Base-by-base conservation (phyloP, 2,888 invertebrate species). In the Phaonia tiefii region DNA sequence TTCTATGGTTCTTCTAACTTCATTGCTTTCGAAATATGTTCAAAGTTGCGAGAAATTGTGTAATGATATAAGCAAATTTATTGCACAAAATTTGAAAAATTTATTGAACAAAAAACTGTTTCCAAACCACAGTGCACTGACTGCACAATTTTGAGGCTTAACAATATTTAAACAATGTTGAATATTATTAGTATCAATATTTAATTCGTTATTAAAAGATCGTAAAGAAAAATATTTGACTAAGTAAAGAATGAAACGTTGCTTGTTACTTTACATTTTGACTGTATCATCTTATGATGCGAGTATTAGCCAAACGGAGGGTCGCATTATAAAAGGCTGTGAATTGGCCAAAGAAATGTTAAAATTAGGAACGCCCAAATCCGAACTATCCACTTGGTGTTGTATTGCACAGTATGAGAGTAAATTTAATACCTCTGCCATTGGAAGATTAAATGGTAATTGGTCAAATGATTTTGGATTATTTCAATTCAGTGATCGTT, bases 381-480 rank as follows among this genome's bases (percentile, higher is more conserved):
- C 74, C 4, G 85, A 85, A 65, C 79, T 86, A 31, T 80, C 86
- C 10, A 85, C 85, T 46, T 87, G 92, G 92, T 87, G 92, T 15
- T 92, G 92, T 75, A 86, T 92, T 22, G 90, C 92, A 46, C 90
- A 92, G 79, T 88, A 87, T 1, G 92, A 92, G 85, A 92, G 92
- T 83, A 86, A 88, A 2, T 86, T 90, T 10, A 88, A 90, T 49
- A 92, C 92, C 0, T 82, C 89, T 17, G 90, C 88, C 0, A 85
- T 89, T 26, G 91, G 92, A 1, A 84, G 88, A 0, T 72, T 83
- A 20, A 92, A 92, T 86, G 85, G 84, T 0, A 91, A 92, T 83
- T 92, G 92, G 1, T 88, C 88, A 11, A 85, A 84, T 66, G 90
- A 90, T 83, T 90, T 83, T 83, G 87, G 87, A 11, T 70, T 88